Conservation (phyloP, 2,113 vertebrate species). For the Pseudopipra pipra region DNA sequence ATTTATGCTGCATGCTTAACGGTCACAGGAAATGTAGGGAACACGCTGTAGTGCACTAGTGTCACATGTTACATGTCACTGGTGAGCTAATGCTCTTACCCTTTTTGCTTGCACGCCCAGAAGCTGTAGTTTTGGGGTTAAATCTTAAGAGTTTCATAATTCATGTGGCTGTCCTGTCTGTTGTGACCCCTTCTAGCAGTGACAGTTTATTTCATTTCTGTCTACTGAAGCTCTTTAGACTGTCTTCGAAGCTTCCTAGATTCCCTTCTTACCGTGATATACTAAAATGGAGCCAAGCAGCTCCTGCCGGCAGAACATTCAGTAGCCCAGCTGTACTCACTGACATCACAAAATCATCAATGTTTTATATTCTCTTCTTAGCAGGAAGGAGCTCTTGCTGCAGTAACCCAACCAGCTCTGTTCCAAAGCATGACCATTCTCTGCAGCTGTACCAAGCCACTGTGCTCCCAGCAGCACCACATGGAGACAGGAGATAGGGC, state of each 20-base stretch:
- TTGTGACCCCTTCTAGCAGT: background rate
- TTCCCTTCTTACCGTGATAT: background rate
- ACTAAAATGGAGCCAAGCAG: background rate
- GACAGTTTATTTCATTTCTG: background rate
- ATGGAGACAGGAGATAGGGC: background rate
- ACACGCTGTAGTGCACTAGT: background rate
- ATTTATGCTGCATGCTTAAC: background rate
- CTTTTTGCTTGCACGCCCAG: background rate
- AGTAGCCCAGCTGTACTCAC: background rate
- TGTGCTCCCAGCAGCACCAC: accelerated
- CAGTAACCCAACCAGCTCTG: accelerated
- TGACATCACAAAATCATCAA: background rate
- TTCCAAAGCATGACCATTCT: background rate
- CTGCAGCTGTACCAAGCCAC: accelerated
- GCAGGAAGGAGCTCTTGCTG: background rate
- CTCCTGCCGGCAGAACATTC: background rate
- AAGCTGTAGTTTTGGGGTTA: background rate
- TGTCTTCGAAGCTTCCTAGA: background rate
- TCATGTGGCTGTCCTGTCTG: background rate
- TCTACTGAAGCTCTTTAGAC: background rate
- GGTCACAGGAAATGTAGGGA: background rate
- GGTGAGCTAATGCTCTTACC: background rate
- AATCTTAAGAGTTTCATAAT: background rate
- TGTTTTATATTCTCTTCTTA: background rate
- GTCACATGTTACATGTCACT: background rate